phyloP scores from a whole-genome alignment of 2,888 invertebrate species.

The Drosophila demipolita region DNA sequence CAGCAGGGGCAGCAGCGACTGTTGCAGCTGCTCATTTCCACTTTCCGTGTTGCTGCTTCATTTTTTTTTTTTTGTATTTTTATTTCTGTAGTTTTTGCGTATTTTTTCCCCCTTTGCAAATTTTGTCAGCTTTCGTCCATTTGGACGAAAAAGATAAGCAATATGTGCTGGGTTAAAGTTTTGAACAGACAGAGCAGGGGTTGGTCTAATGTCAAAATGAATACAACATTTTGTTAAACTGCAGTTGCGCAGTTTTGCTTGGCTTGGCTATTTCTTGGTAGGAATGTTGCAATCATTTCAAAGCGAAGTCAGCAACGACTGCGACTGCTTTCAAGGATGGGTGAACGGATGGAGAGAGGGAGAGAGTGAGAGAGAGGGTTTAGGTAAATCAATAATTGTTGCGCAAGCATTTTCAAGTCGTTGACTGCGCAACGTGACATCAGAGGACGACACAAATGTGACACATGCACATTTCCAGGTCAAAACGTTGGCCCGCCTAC shows the following conservation, averaged over 20 bases:
- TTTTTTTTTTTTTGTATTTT: constrained; percentile 14
- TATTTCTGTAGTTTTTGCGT: constrained; percentile 10
- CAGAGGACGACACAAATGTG: constrained; percentile 33
- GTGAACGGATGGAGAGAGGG: not conserved
- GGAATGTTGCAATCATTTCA: constrained; percentile 59
- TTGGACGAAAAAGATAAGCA: constrained; percentile 59
- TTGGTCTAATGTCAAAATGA: constrained; percentile 37
- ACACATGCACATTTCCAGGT: constrained; percentile 68
- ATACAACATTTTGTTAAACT: constrained; percentile 57
- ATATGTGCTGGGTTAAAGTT: constrained; percentile 12
- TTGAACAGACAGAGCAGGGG: constrained; percentile 1
- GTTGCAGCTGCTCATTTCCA: constrained; percentile 54
- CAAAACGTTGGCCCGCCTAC: constrained; percentile 65
- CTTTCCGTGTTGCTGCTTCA: constrained; percentile 59
- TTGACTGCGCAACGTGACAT: constrained; percentile 61
- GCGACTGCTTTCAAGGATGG: constrained; percentile 13
- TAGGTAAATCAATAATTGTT: constrained; percentile 59
- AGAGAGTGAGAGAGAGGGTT: not conserved
- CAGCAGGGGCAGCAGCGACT: constrained; percentile 13
- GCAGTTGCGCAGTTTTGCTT: constrained; percentile 35
- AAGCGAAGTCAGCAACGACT: not conserved
- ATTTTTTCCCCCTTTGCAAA: constrained; percentile 28
- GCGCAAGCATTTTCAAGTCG: constrained; percentile 66
- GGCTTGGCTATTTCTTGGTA: constrained; percentile 55
- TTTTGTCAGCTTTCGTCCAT: constrained; percentile 52